A percentile compares a stretch with the other conserved stretches of the same genome.
phyloP scores from a whole-genome alignment of 2,888 invertebrate genomes.

The Synanthedon myopaeformis region DNA sequence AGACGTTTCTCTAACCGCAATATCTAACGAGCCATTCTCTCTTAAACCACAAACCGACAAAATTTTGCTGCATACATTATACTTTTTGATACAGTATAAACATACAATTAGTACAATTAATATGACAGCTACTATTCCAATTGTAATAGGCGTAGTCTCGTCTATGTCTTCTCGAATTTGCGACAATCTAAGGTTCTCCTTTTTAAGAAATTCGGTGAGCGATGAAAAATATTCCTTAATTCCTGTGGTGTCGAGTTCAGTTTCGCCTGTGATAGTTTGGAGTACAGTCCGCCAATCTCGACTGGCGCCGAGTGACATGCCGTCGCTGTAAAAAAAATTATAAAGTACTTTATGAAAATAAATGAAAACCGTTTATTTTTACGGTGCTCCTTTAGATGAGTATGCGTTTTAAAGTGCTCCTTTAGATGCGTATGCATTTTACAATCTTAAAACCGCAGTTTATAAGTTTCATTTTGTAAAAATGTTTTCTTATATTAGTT shows the following conservation, averaged over 20 bases:
- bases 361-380: no score
- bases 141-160: slow-evolving; percentile 46
- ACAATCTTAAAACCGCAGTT: no score
- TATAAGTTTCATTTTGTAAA: no score
- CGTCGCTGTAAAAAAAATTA: slow-evolving; percentile 52
- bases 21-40: slow-evolving; percentile 59
- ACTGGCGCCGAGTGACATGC: slow-evolving; percentile 58
- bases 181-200: slow-evolving; percentile 35
- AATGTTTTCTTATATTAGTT: no score
- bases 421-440: no score
- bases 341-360: no score
- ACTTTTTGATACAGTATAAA: slow-evolving; percentile 52
- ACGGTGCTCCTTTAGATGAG: no score
- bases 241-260: slow-evolving; percentile 47
- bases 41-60: slow-evolving; percentile 47
- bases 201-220: slow-evolving; percentile 33
- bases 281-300: slow-evolving; percentile 57
- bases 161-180: slow-evolving; percentile 39
- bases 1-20: slow-evolving; percentile 45
- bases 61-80: slow-evolving; percentile 33
- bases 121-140: slow-evolving; percentile 43
- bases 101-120: slow-evolving; percentile 43
- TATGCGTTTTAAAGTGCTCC: no score
- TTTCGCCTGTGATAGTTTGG: slow-evolving; percentile 48
- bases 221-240: slow-evolving; percentile 48